Conservation (phyloP, 2,113 vertebrate species). For the Xiphophorus maculatus region DNA sequence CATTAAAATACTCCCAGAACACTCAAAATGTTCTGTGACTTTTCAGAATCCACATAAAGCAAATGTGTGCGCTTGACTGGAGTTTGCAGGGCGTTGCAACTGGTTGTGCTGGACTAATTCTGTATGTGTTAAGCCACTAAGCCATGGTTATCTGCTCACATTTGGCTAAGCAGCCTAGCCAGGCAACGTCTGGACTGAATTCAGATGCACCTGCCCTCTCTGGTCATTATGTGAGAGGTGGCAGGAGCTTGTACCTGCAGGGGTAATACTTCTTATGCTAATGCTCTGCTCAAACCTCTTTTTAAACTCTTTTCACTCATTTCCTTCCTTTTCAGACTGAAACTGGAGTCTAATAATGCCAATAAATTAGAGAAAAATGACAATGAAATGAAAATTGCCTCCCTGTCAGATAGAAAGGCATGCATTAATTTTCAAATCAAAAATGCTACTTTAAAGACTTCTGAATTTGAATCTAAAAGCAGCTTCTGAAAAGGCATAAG, state of each 20-base stretch:
- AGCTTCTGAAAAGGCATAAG: no score
- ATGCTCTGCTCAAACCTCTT: constrained; percentile 8
- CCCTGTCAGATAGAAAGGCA: constrained; percentile 2
- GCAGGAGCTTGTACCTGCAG: not conserved
- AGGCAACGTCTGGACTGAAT: constrained; percentile 19
- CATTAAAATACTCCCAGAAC: not conserved
- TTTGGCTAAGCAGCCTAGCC: constrained; percentile 61
- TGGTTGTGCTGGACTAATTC: constrained; percentile 59
- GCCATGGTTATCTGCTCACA: constrained; percentile 58
- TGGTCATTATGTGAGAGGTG: not conserved
- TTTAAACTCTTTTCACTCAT: constrained; percentile 5
- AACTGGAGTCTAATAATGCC: not conserved
- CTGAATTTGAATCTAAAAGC: not conserved
- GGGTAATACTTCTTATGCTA: not conserved
- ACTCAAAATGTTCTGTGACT: constrained; percentile 3
- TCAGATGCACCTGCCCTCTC: not conserved
- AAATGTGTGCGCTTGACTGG: not conserved
- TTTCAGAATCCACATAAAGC: constrained; percentile 2
- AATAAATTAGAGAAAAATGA: not conserved
- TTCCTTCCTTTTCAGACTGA: not conserved
- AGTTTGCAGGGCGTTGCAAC: constrained; percentile 1
- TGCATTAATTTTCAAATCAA: not conserved
- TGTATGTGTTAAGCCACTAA: constrained; percentile 63
- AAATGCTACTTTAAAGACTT: not conserved
- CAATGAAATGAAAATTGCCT: constrained; percentile 16